A percentile compares a stretch with the other conserved stretches of the same genome.
Conservation (phyloP, 2,888 invertebrate species). For the Campoplex capitator region DNA sequence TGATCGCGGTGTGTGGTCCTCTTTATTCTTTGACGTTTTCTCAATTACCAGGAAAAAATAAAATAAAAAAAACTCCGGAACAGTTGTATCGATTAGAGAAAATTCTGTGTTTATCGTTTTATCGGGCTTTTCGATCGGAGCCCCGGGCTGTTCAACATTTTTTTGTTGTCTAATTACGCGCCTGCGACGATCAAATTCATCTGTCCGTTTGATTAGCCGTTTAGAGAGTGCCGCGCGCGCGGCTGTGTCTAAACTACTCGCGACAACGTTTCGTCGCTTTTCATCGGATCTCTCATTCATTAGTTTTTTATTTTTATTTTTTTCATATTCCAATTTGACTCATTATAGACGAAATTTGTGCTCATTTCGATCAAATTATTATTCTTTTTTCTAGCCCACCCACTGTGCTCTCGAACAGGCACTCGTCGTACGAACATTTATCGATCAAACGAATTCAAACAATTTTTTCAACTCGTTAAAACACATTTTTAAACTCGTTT, state of each 20-base stretch:
- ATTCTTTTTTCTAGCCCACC: background rate
- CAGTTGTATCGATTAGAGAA: background rate
- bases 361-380: background rate
- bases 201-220: too few species aligned
- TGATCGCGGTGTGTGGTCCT: background rate
- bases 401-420: background rate
- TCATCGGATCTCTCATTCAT: background rate
- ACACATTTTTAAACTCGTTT: too few species aligned
- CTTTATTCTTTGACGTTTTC: background rate
- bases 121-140: background rate
- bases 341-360: background rate
- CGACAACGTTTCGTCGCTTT: background rate
- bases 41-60: background rate
- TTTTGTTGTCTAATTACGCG: background rate
- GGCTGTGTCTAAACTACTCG: too few species aligned
- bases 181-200: too few species aligned
- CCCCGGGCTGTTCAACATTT: background rate
- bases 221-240: too few species aligned
- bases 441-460: background rate
- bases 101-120: background rate
- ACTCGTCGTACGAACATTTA: background rate
- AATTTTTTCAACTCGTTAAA: too few species aligned
- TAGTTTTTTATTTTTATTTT: background rate
- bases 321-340: background rate
- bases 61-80: background rate